A percentile compares a stretch with the other conserved stretches of the same genome.
These are phyloP conservation scores for Microcebus ravelobensis DNA, from an alignment of 2,113 vertebrate genomes.

Conservation along the genomic window DNA sequence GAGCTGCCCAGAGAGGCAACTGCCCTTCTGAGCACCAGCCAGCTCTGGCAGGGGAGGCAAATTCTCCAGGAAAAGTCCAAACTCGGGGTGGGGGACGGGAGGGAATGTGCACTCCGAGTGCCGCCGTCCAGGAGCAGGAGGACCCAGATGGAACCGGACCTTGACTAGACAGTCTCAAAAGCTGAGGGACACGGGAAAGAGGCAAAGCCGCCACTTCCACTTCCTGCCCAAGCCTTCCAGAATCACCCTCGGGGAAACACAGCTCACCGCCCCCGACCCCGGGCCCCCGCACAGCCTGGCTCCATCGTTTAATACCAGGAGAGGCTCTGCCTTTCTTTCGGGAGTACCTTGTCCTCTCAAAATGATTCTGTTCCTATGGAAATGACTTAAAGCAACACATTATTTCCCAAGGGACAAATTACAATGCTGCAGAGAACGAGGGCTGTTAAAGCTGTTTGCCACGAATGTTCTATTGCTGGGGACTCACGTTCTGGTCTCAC, in stretches of 20 bases:
- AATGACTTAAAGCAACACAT: neutral
- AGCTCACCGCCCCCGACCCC: rapidly evolving
- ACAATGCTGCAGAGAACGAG: rapidly evolving
- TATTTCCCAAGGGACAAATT: neutral
- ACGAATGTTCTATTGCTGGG: rapidly evolving
- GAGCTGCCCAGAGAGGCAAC: neutral
- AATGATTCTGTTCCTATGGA: neutral
- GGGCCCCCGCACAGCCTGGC: rapidly evolving
- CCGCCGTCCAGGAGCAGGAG: no score
- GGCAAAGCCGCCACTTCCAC: rapidly evolving
- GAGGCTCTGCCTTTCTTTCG: neutral
- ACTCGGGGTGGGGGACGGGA: neutral
- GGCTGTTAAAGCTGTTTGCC: neutral
- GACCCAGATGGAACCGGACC: neutral
- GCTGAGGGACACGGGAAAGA: rapidly evolving
- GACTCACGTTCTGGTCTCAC: rapidly evolving
- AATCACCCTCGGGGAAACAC: rapidly evolving
- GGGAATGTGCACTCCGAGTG: rapidly evolving
- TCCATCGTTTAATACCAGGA: rapidly evolving
- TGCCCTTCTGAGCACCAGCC: neutral
- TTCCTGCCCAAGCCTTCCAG: no score
- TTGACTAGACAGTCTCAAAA: rapidly evolving
- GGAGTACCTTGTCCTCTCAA: neutral
- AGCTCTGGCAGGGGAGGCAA: neutral
- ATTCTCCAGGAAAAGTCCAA: neutral